Percentiles rank a stretch among this genome's conserved stretches.
Conservation (phyloP, 37 sponge, comb jelly and placozoan genomes). For the Agelas oroides region DNA sequence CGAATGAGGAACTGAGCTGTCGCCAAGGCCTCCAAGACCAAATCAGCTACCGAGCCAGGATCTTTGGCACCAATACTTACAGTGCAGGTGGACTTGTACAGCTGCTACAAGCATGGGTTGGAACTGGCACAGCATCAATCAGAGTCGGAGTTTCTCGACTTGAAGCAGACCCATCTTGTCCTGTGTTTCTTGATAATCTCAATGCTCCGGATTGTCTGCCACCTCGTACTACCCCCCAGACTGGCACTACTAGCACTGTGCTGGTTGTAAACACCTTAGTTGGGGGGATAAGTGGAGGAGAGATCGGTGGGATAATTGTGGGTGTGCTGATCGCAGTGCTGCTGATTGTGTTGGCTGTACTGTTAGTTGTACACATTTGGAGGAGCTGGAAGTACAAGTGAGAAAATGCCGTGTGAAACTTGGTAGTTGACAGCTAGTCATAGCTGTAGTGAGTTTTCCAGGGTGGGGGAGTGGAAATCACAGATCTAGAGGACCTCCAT, state of each 20-base stretch:
- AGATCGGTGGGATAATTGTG: too few relatives aligned
- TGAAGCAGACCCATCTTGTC: conserved; percentile 22
- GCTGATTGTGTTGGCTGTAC: too few relatives aligned
- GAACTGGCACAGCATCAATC: not conserved
- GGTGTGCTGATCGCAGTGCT: too few relatives aligned
- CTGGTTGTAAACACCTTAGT: too few relatives aligned
- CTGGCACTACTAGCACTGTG: not conserved
- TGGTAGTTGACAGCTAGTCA: too few relatives aligned
- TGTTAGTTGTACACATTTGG: too few relatives aligned
- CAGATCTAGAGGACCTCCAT: too few relatives aligned
- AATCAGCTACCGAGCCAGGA: conserved; percentile 29
- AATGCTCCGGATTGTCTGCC: conserved; percentile 35
- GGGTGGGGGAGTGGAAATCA: too few relatives aligned
- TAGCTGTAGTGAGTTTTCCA: too few relatives aligned
- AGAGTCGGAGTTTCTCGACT: not conserved
- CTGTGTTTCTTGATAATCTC: not conserved
- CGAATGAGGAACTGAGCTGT: conserved; percentile 20
- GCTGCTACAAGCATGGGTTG: conserved; percentile 37
- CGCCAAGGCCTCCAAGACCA: conserved; percentile 14
- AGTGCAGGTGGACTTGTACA: conserved; percentile 11
- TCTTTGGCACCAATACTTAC: conserved; percentile 24
- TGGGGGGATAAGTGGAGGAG: too few relatives aligned
- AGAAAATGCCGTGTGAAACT: too few relatives aligned
- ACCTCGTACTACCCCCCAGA: not conserved
- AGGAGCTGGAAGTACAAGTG: too few relatives aligned